Conservation (phyloP, 2,797 vertebrate genomes). For the Phataginus tricuspis region DNA sequence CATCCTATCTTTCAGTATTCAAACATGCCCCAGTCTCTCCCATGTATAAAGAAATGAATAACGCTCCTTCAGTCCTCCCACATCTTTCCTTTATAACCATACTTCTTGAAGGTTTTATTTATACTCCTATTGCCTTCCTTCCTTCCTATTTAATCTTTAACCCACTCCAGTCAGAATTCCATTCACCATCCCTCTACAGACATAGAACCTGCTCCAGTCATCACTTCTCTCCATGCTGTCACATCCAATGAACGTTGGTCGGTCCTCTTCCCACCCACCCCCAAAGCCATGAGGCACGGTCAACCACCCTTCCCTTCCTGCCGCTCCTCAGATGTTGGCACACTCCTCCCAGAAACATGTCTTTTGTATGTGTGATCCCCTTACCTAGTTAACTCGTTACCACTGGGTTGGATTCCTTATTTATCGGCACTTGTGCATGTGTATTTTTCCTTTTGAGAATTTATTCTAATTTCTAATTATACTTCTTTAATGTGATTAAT, state of each 20-base stretch:
- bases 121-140: not conserved
- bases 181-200: not conserved
- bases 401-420: not conserved
- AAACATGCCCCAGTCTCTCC: not conserved
- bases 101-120: not conserved
- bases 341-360: not conserved
- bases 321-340: not conserved
- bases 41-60: not conserved
- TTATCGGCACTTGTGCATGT: not conserved
- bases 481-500: not conserved
- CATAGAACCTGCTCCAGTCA: not conserved
- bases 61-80: not conserved
- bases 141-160: not conserved
- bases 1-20: not conserved
- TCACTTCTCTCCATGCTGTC: not conserved
- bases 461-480: not conserved
- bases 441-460: constrained; percentile 16
- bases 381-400: not conserved
- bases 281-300: not conserved
- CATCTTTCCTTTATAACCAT: not conserved
- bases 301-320: not conserved
- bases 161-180: not conserved
- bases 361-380: not conserved
- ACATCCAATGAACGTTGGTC: not conserved
- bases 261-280: not conserved